These are phyloP conservation scores for Tokudaia muenninki DNA, from an alignment of 2,797 vertebrate species.

Conservation along the genomic window DNA sequence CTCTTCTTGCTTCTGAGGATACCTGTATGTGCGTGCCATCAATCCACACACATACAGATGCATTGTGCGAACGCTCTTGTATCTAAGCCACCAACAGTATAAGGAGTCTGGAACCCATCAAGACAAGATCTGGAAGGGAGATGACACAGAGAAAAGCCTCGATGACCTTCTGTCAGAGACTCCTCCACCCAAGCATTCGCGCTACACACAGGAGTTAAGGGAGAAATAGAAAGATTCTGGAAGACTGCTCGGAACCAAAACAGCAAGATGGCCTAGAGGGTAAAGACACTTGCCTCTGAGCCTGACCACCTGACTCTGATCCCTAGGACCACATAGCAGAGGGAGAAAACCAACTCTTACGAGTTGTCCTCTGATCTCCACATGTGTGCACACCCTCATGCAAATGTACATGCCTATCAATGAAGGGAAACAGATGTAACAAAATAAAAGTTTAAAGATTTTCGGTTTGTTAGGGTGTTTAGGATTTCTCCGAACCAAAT, in stretches of 20 bases:
- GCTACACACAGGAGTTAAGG: not conserved
- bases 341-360: not conserved
- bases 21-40: not conserved
- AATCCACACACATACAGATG: not conserved
- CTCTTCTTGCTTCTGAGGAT: not conserved
- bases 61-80: not conserved
- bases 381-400: not conserved
- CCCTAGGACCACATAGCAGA: not conserved
- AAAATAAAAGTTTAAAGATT: not conserved
- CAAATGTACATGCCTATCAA: not conserved
- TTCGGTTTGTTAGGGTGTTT: not conserved
- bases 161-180: not conserved
- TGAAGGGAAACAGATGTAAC: not conserved
- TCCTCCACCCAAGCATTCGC: not conserved
- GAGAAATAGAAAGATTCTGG: not conserved
- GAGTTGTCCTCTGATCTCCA: not conserved
- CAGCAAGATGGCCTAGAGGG: not conserved
- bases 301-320: not conserved
- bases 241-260: not conserved
- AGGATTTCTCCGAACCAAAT: not conserved
- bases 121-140: not conserved
- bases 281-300: not conserved
- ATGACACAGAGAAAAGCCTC: not conserved
- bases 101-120: not conserved
- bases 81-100: not conserved